Base-by-base conservation (phyloP, 2,888 invertebrate genomes). In the Isoperla grammatica region DNA sequence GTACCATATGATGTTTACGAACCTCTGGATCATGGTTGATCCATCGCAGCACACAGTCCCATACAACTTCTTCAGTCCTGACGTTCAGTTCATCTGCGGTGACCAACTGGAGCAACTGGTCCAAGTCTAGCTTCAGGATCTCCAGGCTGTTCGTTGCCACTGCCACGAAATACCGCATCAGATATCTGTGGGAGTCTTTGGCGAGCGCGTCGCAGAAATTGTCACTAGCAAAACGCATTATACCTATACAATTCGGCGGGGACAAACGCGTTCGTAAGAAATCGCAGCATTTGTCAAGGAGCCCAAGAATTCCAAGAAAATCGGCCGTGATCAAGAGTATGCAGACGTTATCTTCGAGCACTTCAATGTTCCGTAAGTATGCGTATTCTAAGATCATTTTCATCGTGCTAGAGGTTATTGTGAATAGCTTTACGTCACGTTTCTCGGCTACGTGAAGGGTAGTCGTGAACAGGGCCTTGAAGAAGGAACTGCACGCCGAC, bases 401-500 rank as follows among this genome's bases (percentile, higher is more conserved):
- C 80, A 95, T 84, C 71, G 89, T 87, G 65, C 85, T 84, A 4
- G 86, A 83, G 57, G 83, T 82, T 35, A 95, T 86, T 54, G 88
- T 90, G 2, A 88, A 86, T 68, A 94, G 81, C 56, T 83, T 76
- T 43, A 91, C 85, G 70, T 87, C 84, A 53, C 79, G 82, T 70
- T 86, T 83, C 65, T 81, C 81, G 59, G 79, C 77, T n/a, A 81
- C 81, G 71, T 87, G 85, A 66, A 91, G 75, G 12, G 86, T 83
- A 63, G 90, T 91, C 56, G 91, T 92, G 73, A 93, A 93, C 35
- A 92, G 76, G 46, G 90, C 87, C 9, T 37, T 37, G 77, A 95
- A 95, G 77, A 94, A 95, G 42, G 88, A 85, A 71, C 95, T 95
- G 77, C 92, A 91, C 59, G 93, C 87, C 63, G 90, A 89, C 68